Conservation (phyloP, 37 sponge, comb jelly and placozoan genomes). For the Chondrosia reniformis region DNA sequence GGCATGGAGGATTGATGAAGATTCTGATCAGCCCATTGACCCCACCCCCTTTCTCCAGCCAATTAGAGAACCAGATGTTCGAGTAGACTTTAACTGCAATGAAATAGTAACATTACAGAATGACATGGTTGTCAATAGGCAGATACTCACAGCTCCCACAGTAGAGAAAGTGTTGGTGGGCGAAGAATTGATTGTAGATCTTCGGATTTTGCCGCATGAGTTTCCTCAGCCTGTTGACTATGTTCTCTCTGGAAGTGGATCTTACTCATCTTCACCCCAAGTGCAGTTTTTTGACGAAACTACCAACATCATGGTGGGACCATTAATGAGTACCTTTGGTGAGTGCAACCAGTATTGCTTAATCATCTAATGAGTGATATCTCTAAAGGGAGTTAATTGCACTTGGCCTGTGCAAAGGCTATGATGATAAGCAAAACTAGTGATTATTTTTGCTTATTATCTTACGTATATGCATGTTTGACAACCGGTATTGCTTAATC, state of each 20-base stretch:
- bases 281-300: slow-evolving; percentile 35
- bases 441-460: not conserved
- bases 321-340: slow-evolving; percentile 60
- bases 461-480: not conserved
- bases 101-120: slow-evolving; percentile 39
- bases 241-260: slow-evolving; percentile 4
- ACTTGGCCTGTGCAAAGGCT: no score
- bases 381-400: no score
- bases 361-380: no score
- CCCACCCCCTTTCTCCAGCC: slow-evolving; percentile 72
- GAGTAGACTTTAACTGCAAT: slow-evolving; percentile 55
- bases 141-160: not conserved
- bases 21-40: slow-evolving; percentile 27
- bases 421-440: no score
- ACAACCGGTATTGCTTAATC: not conserved
- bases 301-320: slow-evolving; percentile 65
- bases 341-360: slow-evolving; percentile 5
- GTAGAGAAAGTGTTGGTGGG: slow-evolving; percentile 28
- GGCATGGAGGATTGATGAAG: slow-evolving; percentile 25
- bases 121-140: slow-evolving; percentile 55
- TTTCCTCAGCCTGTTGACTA: slow-evolving; percentile 60
- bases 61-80: slow-evolving; percentile 27
- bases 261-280: not conserved
- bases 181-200: slow-evolving; percentile 41
- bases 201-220: slow-evolving; percentile 54